phyloP scores from a whole-genome alignment of 2,113 vertebrate genomes.

The Chloebia gouldiae region DNA sequence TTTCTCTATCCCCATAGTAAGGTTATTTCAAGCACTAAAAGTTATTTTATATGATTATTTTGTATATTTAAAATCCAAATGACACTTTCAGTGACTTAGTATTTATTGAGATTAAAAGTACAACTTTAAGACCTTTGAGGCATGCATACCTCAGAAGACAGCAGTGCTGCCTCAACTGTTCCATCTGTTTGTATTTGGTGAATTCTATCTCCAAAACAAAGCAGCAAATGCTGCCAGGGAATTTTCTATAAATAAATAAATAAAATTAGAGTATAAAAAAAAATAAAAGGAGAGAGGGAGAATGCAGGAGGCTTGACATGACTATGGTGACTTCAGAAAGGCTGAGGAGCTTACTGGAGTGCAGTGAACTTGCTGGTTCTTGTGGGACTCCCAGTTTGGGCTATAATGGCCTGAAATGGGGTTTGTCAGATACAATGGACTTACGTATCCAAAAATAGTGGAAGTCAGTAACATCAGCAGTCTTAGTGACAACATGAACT shows the following conservation, averaged over 20 bases:
- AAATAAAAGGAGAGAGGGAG: too few species aligned
- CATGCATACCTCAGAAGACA: background rate
- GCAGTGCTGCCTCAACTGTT: background rate
- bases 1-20: background rate
- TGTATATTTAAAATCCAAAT: background rate
- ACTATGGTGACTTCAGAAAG: background rate
- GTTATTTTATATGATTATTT: background rate
- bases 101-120: background rate
- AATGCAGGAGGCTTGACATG: background rate
- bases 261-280: too few species aligned
- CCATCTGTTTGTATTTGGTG: background rate
- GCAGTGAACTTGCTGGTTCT: background rate
- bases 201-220: background rate
- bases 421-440: rapidly evolving
- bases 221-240: background rate
- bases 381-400: background rate
- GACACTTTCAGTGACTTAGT: background rate
- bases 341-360: background rate
- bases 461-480: background rate
- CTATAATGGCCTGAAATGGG: background rate
- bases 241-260: background rate
- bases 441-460: background rate
- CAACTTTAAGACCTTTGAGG: background rate
- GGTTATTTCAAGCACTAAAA: background rate
- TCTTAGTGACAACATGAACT: background rate